phyloP scores from a whole-genome alignment of 2,113 vertebrate species.

The Lepus europaeus region DNA sequence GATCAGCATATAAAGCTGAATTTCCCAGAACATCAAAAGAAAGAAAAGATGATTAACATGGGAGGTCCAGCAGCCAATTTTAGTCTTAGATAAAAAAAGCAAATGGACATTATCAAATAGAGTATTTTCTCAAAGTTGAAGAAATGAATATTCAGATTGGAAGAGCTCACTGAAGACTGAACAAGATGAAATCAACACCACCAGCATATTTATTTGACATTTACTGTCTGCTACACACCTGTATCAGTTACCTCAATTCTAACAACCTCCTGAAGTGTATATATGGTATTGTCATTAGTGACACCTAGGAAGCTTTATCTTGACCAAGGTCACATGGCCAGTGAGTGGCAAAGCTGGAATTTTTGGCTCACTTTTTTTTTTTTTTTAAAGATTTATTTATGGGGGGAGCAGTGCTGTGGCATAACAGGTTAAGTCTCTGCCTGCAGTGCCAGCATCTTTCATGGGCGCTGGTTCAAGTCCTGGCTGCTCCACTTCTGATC shows the following conservation, averaged over 20 bases:
- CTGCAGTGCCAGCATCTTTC: no score
- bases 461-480: no score
- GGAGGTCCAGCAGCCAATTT: background rate
- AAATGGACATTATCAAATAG: background rate
- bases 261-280: background rate
- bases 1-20: background rate
- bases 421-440: no score
- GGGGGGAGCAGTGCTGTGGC: no score
- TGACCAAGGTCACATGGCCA: fast-evolving
- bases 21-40: background rate
- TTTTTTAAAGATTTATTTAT: no score
- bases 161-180: background rate
- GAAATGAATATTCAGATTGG: constrained; percentile 41
- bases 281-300: background rate
- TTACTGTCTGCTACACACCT: background rate
- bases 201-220: background rate
- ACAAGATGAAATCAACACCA: background rate
- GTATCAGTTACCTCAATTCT: background rate
- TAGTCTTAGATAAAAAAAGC: background rate
- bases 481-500: no score
- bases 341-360: constrained; percentile 14
- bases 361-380: background rate
- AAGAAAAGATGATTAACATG: background rate
- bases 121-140: constrained; percentile 7
- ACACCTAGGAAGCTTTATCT: background rate